These are phyloP conservation scores for Alligator mississippiensis DNA, from an alignment of 2,113 vertebrate species.

Conservation along the genomic window DNA sequence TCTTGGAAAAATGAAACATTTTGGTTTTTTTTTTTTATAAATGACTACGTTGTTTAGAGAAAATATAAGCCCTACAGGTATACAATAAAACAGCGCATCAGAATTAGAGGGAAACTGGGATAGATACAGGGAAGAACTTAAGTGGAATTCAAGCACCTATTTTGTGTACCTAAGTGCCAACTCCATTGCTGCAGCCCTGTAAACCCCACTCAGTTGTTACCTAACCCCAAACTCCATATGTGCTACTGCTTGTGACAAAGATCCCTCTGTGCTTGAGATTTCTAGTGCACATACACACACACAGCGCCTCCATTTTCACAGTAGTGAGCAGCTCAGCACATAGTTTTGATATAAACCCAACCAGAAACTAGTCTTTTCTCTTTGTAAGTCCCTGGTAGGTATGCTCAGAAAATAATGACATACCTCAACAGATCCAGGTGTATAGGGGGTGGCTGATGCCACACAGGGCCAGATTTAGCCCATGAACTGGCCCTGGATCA, in stretches of 20 bases:
- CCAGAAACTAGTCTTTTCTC: background rate
- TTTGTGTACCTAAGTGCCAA: background rate
- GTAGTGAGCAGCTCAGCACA: background rate
- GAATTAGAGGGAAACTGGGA: background rate
- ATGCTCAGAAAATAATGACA: background rate
- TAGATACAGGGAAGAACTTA: background rate
- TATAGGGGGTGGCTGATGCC: background rate
- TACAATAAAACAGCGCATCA: background rate
- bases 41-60: background rate
- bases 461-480: background rate
- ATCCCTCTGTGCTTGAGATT: too few species aligned
- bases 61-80: background rate
- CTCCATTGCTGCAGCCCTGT: background rate
- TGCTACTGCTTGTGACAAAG: fast-evolving
- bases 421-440: fast-evolving
- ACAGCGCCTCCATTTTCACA: fast-evolving
- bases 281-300: background rate
- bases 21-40: background rate
- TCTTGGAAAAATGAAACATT: slow-evolving; percentile 11
- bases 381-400: fast-evolving
- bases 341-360: fast-evolving
- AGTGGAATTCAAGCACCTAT: background rate
- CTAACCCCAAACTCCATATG: fast-evolving
- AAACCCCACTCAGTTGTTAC: background rate
- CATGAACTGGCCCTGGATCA: background rate